phyloP scores from a whole-genome alignment of 2,797 vertebrate genomes.

The Nyctalus aviator region DNA sequence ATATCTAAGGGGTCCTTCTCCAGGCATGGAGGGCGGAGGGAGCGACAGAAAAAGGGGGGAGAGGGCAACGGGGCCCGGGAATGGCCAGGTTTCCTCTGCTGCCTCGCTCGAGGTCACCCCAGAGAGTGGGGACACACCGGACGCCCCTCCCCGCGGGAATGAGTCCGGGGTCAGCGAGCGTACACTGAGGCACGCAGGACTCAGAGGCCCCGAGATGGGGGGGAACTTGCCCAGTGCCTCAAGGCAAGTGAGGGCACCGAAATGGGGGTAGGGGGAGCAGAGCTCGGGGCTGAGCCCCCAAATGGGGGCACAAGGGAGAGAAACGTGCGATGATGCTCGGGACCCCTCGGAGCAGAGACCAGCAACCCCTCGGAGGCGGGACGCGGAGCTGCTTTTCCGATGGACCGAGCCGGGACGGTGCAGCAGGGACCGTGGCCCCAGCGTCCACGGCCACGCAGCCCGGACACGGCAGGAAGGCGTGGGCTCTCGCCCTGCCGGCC shows the following conservation, averaged over 20 bases:
- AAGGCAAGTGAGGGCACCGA: neutral
- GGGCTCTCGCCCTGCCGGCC: neutral
- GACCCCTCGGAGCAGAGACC: neutral
- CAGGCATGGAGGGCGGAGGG: neutral
- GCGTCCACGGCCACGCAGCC: neutral
- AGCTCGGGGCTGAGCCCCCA: neutral
- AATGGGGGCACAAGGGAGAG: no score
- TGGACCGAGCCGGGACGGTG: fast-evolving
- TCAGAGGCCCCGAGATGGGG: fast-evolving
- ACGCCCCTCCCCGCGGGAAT: fast-evolving
- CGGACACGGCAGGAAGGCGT: fast-evolving
- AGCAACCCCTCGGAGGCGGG: fast-evolving
- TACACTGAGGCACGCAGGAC: neutral
- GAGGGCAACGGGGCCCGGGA: fast-evolving
- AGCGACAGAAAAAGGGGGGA: fast-evolving
- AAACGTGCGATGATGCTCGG: fast-evolving
- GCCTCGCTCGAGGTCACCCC: fast-evolving
- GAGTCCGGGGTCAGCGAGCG: neutral
- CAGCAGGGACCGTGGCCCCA: fast-evolving
- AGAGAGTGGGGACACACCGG: neutral
- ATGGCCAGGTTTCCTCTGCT: fast-evolving
- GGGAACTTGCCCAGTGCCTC: neutral
- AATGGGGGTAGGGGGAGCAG: fast-evolving
- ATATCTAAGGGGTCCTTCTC: neutral
- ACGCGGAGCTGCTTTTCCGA: fast-evolving